These are phyloP conservation scores for Pentalonia nigronervosa DNA, from an alignment of 1,140 invertebrate species.

Conservation along the genomic window DNA sequence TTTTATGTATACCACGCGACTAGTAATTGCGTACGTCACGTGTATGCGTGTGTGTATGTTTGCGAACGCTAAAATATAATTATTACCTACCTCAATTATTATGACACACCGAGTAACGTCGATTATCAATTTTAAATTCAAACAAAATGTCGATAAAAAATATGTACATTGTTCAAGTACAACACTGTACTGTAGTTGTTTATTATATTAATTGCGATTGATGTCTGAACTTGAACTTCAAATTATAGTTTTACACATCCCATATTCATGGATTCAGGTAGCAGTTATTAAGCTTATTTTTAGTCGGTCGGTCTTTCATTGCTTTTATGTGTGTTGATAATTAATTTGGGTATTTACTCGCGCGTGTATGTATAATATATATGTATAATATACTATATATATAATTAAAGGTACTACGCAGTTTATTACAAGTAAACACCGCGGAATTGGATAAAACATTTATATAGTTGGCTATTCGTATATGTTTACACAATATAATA, in stretches of 20 bases:
- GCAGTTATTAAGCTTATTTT: neutral
- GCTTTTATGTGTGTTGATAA: neutral
- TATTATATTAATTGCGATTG: neutral
- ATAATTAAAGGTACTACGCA: neutral
- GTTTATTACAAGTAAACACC: neutral
- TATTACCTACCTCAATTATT: neutral
- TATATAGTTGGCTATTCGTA: neutral
- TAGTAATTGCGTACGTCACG: neutral
- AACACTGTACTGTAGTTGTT: neutral
- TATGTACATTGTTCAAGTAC: neutral
- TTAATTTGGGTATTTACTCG: neutral
- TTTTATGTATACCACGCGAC: neutral
- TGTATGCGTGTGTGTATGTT: neutral
- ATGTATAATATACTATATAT: no score
- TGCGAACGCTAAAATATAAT: neutral
- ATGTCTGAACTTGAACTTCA: neutral
- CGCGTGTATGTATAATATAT: no score
- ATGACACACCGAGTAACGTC: neutral
- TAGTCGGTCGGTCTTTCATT: neutral
- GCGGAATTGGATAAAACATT: neutral
- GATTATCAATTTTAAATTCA: neutral
- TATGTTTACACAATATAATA: neutral
- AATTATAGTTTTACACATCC: neutral
- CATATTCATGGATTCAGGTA: neutral
- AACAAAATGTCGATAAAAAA: neutral